Percentiles rank a stretch among this genome's conserved stretches.
These are phyloP conservation scores for Bubalus kerabau DNA, from an alignment of 2,113 vertebrate genomes.

Conservation along the genomic window DNA sequence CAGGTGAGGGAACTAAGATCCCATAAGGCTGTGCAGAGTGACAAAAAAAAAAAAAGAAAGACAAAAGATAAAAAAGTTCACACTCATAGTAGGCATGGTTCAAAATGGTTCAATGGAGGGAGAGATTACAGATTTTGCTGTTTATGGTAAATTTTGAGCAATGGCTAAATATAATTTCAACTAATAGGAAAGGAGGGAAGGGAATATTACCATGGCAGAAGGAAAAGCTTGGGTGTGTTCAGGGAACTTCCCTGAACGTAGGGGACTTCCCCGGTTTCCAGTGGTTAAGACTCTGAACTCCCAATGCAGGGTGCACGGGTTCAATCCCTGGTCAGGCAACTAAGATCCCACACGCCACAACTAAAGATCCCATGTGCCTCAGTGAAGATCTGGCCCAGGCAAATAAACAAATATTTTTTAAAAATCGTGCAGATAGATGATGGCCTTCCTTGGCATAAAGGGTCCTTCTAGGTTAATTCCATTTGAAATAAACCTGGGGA, in stretches of 20 bases:
- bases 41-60: background rate
- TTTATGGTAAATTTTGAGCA: background rate
- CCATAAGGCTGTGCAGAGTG: background rate
- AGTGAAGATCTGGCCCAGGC: background rate
- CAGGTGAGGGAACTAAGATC: background rate
- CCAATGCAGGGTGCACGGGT: background rate
- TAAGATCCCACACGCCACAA: background rate
- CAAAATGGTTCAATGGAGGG: background rate
- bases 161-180: background rate
- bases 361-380: background rate
- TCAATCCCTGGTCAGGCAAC: background rate
- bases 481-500: background rate
- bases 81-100: background rate
- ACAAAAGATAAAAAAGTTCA: background rate
- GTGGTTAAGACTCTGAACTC: background rate
- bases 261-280: background rate
- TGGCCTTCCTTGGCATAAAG: background rate
- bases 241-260: too few species aligned
- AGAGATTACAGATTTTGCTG: background rate
- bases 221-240: background rate
- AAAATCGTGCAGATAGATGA: background rate
- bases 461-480: background rate
- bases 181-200: background rate
- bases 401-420: background rate
- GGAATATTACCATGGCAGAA: background rate